phyloP scores from a whole-genome alignment of 1,140 invertebrate species.

The Dreissena polymorpha region DNA sequence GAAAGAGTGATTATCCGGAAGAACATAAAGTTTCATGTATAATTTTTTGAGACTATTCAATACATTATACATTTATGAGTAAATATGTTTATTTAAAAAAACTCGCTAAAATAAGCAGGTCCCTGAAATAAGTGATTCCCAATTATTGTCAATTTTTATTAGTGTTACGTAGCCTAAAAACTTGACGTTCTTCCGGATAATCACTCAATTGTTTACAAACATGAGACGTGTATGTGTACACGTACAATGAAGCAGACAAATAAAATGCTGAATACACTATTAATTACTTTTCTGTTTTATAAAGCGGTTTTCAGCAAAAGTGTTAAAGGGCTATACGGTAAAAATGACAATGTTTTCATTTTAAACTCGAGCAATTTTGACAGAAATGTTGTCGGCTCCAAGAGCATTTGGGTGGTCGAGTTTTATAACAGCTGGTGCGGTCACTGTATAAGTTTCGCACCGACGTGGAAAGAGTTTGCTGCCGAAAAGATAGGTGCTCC shows the following conservation, averaged over 20 bases:
- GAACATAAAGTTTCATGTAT: too few relatives aligned
- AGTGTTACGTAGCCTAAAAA: background rate
- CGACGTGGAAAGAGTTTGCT: constrained; percentile 71
- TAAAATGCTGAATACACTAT: background rate
- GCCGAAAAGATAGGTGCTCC: constrained; percentile 67
- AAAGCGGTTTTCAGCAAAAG: background rate
- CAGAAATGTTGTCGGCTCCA: constrained; percentile 57
- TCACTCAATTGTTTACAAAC: constrained; percentile 6
- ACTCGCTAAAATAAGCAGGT: too few relatives aligned
- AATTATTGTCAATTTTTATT: background rate
- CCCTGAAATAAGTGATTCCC: too few relatives aligned
- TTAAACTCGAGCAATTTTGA: constrained; percentile 59
- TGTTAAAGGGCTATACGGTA: constrained; percentile 57
- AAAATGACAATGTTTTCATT: constrained; percentile 61
- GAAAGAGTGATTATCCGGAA: too few relatives aligned
- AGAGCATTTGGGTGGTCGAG: constrained; percentile 75
- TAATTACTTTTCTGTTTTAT: background rate
- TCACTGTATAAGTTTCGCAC: constrained; percentile 76
- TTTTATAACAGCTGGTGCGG: constrained; percentile 80
- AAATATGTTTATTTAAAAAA: too few relatives aligned
- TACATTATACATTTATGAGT: too few relatives aligned
- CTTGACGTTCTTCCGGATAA: background rate
- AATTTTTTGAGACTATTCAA: too few relatives aligned
- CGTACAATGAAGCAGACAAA: background rate
- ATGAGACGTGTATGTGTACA: constrained; percentile 35